These are phyloP conservation scores for Gyrodactylus salaris DNA, from an alignment of 1,140 invertebrate genomes.

Conservation along the genomic window DNA sequence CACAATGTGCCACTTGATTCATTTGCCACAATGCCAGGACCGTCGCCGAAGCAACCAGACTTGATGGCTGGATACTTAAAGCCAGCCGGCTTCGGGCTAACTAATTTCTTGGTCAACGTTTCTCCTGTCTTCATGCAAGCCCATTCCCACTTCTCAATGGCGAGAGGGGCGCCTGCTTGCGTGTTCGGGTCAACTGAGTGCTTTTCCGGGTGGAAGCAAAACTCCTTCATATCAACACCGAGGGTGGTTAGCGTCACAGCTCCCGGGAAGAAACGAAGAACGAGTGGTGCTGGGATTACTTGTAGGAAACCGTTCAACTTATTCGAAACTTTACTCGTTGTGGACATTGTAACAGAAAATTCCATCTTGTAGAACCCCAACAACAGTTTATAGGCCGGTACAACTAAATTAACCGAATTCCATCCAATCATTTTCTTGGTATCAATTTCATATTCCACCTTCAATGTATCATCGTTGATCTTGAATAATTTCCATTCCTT, in stretches of 20 bases:
- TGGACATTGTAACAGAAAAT: background rate
- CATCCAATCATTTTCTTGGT: background rate
- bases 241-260: background rate
- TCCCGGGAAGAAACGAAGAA: background rate
- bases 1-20: background rate
- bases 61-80: background rate
- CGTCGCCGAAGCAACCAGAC: conserved; percentile 4
- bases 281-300: background rate
- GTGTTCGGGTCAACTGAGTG: background rate
- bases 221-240: background rate
- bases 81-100: background rate
- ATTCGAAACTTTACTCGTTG: background rate
- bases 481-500: background rate
- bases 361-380: background rate
- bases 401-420: background rate
- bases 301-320: background rate
- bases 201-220: background rate
- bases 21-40: background rate
- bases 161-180: background rate
- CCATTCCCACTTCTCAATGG: background rate
- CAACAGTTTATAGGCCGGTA: background rate
- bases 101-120: background rate
- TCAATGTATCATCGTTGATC: background rate
- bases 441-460: background rate
- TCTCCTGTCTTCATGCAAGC: background rate